Percentiles rank a stretch among this genome's conserved stretches.
Evolutionary conservation across 2,888 invertebrate species (phyloP).

Genomic region (Emmelina monodactyla): DNA sequence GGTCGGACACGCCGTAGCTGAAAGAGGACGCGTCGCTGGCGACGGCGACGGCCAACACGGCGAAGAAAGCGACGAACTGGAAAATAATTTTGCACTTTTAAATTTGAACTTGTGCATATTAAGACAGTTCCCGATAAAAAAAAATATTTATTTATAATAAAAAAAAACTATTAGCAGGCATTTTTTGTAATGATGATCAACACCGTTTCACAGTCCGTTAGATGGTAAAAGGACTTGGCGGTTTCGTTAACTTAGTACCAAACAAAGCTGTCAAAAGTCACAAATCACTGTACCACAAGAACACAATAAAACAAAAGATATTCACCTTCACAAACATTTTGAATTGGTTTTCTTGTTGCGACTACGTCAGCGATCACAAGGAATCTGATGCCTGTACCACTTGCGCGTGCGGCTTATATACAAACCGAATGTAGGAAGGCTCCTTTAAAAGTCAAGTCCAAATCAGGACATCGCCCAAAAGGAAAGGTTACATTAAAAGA

Average conservation of each 20-base stretch:
- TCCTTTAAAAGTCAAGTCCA: conserved; percentile 1
- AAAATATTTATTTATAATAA: too few relatives aligned
- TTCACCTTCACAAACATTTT: conserved; percentile 1
- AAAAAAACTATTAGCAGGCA: too few relatives aligned
- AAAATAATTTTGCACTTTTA: conserved; percentile 9
- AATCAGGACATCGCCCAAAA: neutral
- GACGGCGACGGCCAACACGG: conserved; percentile 28
- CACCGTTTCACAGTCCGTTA: too few relatives aligned
- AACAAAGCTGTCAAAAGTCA: too few relatives aligned
- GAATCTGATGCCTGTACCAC: neutral
- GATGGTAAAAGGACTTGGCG: too few relatives aligned
- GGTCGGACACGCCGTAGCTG: conserved; percentile 58
- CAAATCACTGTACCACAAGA: too few relatives aligned
- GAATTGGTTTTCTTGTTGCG: neutral
- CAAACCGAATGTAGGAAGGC: neutral
- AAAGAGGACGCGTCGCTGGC: conserved; percentile 40
- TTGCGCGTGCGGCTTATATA: neutral
- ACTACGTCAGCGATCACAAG: neutral
- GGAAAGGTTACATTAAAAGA: neutral
- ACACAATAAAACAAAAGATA: neutral
- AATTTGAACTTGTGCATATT: too few relatives aligned
- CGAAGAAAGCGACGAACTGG: conserved; percentile 37
- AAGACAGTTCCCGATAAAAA: too few relatives aligned
- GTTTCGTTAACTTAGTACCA: too few relatives aligned
- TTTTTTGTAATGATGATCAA: too few relatives aligned